Evolutionary conservation across 2,888 invertebrate species (phyloP), one percentile per base, ranked within the genome.

Genomic region (Globia sparganii): DNA sequence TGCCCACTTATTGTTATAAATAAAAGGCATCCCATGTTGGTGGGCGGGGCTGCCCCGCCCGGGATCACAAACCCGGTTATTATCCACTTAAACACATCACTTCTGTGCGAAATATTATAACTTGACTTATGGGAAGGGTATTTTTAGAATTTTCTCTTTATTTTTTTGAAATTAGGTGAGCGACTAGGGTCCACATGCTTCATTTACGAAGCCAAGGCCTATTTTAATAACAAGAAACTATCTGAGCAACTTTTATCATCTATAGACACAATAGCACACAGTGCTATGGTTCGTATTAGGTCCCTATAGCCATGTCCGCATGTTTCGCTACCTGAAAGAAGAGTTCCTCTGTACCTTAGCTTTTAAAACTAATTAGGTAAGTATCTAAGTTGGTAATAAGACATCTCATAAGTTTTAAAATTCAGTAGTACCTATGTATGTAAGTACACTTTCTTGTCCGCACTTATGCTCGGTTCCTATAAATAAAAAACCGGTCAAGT

Each of bases 1-100:
- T 86, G 77, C 77, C 68, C 75, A 77, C 61, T 81, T 81, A 71
- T 86, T 88, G 78, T 88, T 77, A 62, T 88, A 92, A 91, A 91
- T 91, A 92, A 94, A 94, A 92, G 90, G 89, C 87, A 90, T 89
- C 86, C 87, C 88, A 88, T 92, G 91, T 92, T 78, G 87, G 91
- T 90, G 89, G 96, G 96, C 95, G 96, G 90, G 91, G 89, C 92
- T 2, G 92, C 92, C 90, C 93, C 96, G 94, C 96, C 96, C 91
- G 89, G 87, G 91, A 82, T 88, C 87, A 88, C 92, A 91, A 91
- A 91, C 93, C 95, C 92, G 90, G 91, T 93, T 92, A 96, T 96
- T 96, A 96, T 93, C 96, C 96, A 96, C 95, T 96, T 96, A 96
- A 86, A 91, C 86, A 90, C 91, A 95, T 94, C 96, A 96, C 96